Base-by-base conservation (phyloP, 2,888 invertebrate genomes). In the Pteria penguin region DNA sequence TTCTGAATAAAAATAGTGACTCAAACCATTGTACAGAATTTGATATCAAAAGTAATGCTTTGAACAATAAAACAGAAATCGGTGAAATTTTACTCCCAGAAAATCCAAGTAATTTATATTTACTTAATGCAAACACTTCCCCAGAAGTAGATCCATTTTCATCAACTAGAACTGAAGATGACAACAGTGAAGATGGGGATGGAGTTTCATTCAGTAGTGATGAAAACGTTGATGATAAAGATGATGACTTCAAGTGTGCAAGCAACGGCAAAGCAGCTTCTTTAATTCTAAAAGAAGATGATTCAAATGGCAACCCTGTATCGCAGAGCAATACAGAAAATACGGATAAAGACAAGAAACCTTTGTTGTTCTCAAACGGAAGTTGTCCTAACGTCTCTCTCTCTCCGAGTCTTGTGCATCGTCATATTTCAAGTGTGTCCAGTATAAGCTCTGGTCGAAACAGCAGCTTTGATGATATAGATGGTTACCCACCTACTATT, bases 381-480 rank as follows among this genome's bases (percentile, higher is more conserved):
- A 69, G 84, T 58, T 90, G 90, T 74, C 91, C 91, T 22, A 91
- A 91, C 80, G 90, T 91, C 8, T 89, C 91, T 2, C 76, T 91
- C 22, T 90, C 90, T 14, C 90, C 91, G 2, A 76, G 88, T 14
- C 76, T 85, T 29, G 86, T 84, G 62, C 87, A 90, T 58, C 79
- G 89, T 31, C n/a, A n/a, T n/a, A 80, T 89, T 22, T 82, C 89
- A 24, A 86, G 87, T 58, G 81, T 89, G 4, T 90, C 90, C 22
- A 87, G 89, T 55, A 86, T 88, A 60, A 90, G 89, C 62, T 89
- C 88, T 22, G 90, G 91, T 69, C 85, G 90, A 14, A 88, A 90
- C 82, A 88, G 86, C 80, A 87, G 88, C 76, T 89, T 88, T 71
- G 89, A 89, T 60, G 90, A 90, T 52, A 75, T 80, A 1, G 88